Base-by-base conservation (phyloP, 2,113 vertebrate species). In the Urocynchramus pylzowi region DNA sequence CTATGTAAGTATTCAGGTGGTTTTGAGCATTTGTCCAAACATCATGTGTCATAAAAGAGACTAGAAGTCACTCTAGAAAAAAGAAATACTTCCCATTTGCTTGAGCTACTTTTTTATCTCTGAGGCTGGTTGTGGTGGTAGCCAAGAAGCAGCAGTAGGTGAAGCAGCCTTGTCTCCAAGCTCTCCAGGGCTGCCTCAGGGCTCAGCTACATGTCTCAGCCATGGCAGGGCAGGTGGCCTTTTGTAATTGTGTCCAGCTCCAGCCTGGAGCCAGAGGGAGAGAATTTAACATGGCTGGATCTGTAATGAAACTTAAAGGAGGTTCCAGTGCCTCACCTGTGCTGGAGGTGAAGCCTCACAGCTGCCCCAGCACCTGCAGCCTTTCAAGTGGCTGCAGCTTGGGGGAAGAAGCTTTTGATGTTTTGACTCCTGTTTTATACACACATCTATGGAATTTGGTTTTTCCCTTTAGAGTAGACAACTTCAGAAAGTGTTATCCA, bases 371-470 rank as follows among this genome's bases (percentile, higher is more conserved):
- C 28, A n/a, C 20, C 61, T 54, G 68, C 41, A 26, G 59, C 84
- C 76, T 89, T 84, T 67, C 42, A 71, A 30, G 65, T 85, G 89
- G 33, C 79, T 64, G 63, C 57, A 89, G 63, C 57, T 22, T 39
- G 35, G 42, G 42, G 52, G 67, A 87, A 73, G 37, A 37, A 69
- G 57, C 57, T 88, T 87, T 52, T 35, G 30, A 39, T 89, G 47
- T 33, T 89, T 81, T 78, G 74, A 47, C 22, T 56, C 16, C 28
- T 84, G 56, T 31, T 70, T 53, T 30, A 9, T 42, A 49, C 2
- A 57, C 3, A 7, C 9, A 69, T 1, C 24, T 3, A 3, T 0
- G 6, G 31, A 22, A 56, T 22, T 26, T 42, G 24, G 31, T 4
- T 37, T 61, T 42, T 92, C 13, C 10, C 22, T 68, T 65, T 35